These are phyloP conservation scores for Trachurus trachurus DNA, from an alignment of 2,797 vertebrate species.

Conservation along the genomic window DNA sequence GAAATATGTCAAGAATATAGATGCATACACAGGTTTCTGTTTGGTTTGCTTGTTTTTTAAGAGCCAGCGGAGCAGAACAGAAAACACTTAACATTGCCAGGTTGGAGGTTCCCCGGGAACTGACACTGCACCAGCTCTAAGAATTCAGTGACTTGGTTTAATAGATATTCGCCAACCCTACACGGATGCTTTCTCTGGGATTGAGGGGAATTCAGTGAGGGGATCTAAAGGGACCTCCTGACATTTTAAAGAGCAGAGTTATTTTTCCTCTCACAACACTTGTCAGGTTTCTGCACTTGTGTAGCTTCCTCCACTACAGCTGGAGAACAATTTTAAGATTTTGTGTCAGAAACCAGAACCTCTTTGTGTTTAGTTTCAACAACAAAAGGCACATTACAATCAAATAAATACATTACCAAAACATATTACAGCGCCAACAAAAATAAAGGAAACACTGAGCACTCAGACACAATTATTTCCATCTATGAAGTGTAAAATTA, in stretches of 20 bases:
- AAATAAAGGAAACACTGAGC: too few relatives aligned
- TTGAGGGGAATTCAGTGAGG: slow-evolving; percentile 5
- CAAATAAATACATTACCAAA: too few relatives aligned
- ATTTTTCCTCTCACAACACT: neutral
- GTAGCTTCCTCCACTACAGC: neutral
- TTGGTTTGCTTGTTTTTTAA: slow-evolving; percentile 2
- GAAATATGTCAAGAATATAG: slow-evolving; percentile 1
- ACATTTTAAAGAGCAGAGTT: slow-evolving; percentile 19
- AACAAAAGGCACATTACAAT: too few relatives aligned
- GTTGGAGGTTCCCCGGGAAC: neutral
- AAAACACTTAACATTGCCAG: slow-evolving; percentile 9
- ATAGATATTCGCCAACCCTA: neutral
- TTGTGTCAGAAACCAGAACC: neutral
- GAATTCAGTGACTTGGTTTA: neutral
- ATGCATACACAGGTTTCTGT: neutral
- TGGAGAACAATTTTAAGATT: neutral
- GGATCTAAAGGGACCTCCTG: slow-evolving; percentile 21
- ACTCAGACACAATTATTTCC: too few relatives aligned
- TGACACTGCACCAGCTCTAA: neutral
- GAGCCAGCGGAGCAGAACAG: slow-evolving; percentile 21
- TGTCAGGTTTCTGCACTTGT: neutral
- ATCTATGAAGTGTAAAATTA: too few relatives aligned
- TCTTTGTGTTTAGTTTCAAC: neutral
- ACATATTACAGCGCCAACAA: too few relatives aligned
- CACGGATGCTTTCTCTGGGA: slow-evolving; percentile 23